Percentiles rank a stretch among this genome's conserved stretches.
Conservation (phyloP, 2,113 vertebrate genomes). For the Synodontis membranacea region DNA sequence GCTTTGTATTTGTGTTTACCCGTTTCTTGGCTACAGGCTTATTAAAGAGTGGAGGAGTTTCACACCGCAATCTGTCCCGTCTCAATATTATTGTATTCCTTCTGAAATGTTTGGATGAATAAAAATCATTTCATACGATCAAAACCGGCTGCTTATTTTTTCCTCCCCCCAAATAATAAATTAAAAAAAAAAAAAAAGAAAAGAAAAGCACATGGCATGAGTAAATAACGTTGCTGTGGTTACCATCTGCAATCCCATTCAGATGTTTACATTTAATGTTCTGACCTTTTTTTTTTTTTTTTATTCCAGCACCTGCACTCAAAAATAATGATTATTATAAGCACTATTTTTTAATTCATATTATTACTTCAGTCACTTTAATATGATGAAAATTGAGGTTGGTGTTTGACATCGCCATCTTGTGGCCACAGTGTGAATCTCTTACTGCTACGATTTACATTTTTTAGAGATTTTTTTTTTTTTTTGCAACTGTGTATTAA, state of each 20-base stretch:
- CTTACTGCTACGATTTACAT: background rate
- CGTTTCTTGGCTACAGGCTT: conserved; percentile 44
- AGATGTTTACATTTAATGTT: background rate
- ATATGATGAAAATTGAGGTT: background rate
- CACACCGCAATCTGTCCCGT: conserved; percentile 51
- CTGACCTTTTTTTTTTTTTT: background rate
- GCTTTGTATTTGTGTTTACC: conserved; percentile 56
- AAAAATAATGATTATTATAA: background rate
- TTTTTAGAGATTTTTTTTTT: background rate
- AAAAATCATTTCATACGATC: conserved; percentile 66
- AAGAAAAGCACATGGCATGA: background rate
- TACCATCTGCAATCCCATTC: background rate
- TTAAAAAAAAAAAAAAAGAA: too few species aligned
- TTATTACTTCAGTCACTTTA: background rate
- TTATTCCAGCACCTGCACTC: background rate
- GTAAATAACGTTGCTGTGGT: background rate
- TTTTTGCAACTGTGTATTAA: background rate
- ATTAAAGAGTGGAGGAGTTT: conserved; percentile 49
- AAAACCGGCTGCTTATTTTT: background rate
- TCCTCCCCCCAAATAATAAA: too few species aligned
- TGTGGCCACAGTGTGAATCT: background rate
- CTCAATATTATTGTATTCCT: conserved; percentile 13
- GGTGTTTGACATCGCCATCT: conserved; percentile 6
- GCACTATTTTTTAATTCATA: background rate
- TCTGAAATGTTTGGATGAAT: conserved; percentile 51